Conservation (phyloP, 2,113 vertebrate genomes). For the Ptilonorhynchus violaceus region DNA sequence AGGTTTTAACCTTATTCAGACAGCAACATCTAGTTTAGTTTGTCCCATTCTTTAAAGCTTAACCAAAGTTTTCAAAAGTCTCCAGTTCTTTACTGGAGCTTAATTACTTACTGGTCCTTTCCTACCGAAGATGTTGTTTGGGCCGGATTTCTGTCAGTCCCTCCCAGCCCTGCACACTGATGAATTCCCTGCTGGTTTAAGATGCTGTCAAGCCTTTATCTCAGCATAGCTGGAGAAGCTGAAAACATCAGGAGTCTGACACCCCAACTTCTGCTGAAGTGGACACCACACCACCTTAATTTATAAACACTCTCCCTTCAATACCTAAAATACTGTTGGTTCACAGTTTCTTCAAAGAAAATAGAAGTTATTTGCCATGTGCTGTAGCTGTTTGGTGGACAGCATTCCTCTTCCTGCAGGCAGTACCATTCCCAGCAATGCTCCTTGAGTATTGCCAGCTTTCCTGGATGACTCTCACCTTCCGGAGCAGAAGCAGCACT, state of each 20-base stretch:
- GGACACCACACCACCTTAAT: neutral
- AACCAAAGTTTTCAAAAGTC: neutral
- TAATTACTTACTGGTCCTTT: neutral
- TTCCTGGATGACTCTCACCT: neutral
- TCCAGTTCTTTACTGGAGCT: neutral
- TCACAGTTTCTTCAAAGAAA: neutral
- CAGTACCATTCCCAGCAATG: neutral
- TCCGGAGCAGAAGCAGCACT: neutral
- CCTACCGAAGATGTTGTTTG: neutral
- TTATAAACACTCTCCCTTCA: neutral
- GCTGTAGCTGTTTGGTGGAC: neutral
- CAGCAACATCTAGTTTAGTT: neutral
- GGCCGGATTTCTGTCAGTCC: neutral
- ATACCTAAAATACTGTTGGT: neutral
- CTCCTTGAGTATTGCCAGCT: neutral
- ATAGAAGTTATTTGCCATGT: neutral
- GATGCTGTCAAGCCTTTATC: neutral
- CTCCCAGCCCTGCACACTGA: neutral
- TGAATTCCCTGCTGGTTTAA: neutral
- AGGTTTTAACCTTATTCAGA: neutral
- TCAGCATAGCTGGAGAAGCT: neutral
- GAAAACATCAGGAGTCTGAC: neutral
- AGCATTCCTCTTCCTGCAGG: neutral
- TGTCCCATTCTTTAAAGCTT: neutral
- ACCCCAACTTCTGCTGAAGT: neutral